Conservation (phyloP, 2,113 vertebrate genomes). For the Colossoma macropomum region DNA sequence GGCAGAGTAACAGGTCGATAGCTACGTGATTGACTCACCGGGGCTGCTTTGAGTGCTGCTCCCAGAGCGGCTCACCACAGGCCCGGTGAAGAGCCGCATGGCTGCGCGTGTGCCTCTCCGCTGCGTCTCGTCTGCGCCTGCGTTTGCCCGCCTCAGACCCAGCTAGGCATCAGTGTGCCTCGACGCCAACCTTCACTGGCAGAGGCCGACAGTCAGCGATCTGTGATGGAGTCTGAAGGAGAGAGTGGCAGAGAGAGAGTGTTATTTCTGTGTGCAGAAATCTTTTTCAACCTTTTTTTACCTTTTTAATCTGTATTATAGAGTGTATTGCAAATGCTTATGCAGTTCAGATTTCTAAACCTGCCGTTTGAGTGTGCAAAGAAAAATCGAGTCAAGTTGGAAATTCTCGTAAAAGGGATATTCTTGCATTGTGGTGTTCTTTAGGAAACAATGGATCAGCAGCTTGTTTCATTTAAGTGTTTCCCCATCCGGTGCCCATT, state of each 20-base stretch:
- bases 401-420: no score
- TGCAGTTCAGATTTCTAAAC: no score
- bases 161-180: slow-evolving; percentile 67
- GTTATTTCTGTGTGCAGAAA: no score
- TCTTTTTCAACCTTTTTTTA: no score
- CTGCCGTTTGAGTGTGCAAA: no score
- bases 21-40: slow-evolving; percentile 64
- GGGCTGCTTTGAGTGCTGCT: slow-evolving; percentile 58
- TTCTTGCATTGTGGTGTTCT: no score
- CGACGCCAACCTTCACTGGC: slow-evolving; percentile 66
- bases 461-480: not conserved
- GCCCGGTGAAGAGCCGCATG: slow-evolving; percentile 46
- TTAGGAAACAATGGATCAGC: not conserved
- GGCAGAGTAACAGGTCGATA: not conserved
- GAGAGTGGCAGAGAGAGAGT: slow-evolving; percentile 2
- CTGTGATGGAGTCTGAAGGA: not conserved
- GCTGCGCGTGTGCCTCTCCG: slow-evolving; percentile 37
- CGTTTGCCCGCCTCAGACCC: slow-evolving; percentile 68
- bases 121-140: slow-evolving; percentile 42
- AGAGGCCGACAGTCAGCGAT: slow-evolving; percentile 19
- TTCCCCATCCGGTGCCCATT: not conserved
- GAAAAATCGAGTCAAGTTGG: not conserved
- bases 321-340: no score
- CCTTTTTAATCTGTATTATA: no score
- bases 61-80: slow-evolving; percentile 45